Evolutionary conservation across 2,797 vertebrate species (phyloP), one percentile per base, ranked within the genome.

Genomic region (Acridotheres tristis): DNA sequence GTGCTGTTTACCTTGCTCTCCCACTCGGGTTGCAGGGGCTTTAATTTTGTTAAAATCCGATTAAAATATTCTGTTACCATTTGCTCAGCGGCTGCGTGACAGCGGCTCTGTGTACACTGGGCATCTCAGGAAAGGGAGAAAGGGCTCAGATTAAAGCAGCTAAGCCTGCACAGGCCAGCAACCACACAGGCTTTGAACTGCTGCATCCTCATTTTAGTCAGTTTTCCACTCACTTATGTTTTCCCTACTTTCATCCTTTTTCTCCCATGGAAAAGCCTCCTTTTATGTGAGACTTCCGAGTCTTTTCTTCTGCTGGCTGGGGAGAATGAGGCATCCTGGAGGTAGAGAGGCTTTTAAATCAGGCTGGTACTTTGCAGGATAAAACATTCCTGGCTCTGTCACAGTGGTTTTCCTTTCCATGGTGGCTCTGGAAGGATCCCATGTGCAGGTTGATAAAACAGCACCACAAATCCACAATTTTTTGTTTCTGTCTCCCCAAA

Each of bases 271-370:
- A 72, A 69, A 40, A 62, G 0, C 0, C 0, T 2, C 77, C 9
- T 95, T 83, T 74, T 29, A 51, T 47, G 57, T 34, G 51, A 85
- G 65, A 72, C 27, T 32, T 63, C 19, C 0, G 17, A 5, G 10
- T 71, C 63, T 92, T 84, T 67, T 72, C 88, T 92, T 75, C 85
- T 90, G 91, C 84, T 72, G 73, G 25, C 47, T 43, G 22, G 71
- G 63, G 43, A 84, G 90, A 91, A 75, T 10, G 95, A 93, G 57
- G 69, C 42, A 26, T 93, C 85, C 29, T 50, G 75, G 20, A 55
- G 86, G 58, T 27, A 89, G 62, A 93, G 76, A 65, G 57, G 21
- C 84, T 90, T 95, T 85, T 45, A 74, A 83, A 95, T n/a, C 4
- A 38, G 66, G 88, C 71, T 88, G 77, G 62, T 88, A 22, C 29